A percentile compares a stretch with the other conserved stretches of the same genome.
phyloP scores from a whole-genome alignment of 35 echinoderm and acorn worm species.

The Holothuria glaberrima region DNA sequence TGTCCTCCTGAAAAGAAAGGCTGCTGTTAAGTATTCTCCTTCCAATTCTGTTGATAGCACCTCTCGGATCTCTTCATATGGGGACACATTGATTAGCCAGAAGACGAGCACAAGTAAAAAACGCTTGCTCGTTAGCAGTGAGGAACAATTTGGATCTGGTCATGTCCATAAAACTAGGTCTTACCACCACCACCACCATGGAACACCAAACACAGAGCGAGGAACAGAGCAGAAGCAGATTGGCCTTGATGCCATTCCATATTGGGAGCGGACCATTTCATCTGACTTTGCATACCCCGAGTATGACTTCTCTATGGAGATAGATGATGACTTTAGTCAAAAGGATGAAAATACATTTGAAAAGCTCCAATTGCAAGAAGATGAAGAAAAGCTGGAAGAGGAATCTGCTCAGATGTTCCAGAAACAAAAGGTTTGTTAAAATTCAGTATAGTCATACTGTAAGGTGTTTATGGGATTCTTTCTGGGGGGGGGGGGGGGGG shows the following conservation, averaged over 20 bases:
- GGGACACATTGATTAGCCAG: not conserved
- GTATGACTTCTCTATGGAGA: conserved; percentile 30
- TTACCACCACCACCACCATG: not conserved
- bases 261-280: conserved; percentile 14
- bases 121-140: not conserved
- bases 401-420: conserved; percentile 5
- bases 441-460: not conserved
- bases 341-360: not conserved
- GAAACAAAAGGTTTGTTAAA: not conserved
- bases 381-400: conserved; percentile 13
- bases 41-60: not conserved
- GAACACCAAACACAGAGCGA: not conserved
- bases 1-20: not conserved
- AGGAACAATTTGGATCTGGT: not conserved
- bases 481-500: too few species aligned
- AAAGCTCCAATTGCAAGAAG: conserved; percentile 18
- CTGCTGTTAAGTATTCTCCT: not conserved
- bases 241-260: not conserved
- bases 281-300: conserved; percentile 19
- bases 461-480: too few species aligned
- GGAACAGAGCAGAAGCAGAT: not conserved
- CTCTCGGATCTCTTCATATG: not conserved
- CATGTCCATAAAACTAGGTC: too few species aligned
- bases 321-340: not conserved
- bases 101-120: conserved; percentile 4